Percentiles rank a stretch among this genome's conserved stretches.
phyloP scores from a whole-genome alignment of 2,113 vertebrate genomes.

The Pterocles orientalis region DNA sequence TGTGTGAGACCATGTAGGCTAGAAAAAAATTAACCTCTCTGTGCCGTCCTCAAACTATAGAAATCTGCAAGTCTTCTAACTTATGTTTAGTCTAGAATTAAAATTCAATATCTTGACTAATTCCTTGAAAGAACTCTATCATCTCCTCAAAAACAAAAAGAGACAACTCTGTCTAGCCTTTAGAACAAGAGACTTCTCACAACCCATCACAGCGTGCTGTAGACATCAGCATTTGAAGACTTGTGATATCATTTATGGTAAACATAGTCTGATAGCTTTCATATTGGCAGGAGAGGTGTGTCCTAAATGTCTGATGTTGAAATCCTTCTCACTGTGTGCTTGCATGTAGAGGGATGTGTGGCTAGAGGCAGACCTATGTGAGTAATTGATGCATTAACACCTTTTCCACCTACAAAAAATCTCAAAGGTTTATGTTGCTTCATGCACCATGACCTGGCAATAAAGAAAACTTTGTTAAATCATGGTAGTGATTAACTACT shows the following conservation, averaged over 20 bases:
- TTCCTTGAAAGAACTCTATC: not conserved
- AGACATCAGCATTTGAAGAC: not conserved
- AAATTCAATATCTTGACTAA: not conserved
- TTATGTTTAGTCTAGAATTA: not conserved
- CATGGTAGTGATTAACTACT: no score
- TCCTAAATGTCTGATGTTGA: not conserved
- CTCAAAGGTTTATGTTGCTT: not conserved
- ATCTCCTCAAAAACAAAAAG: not conserved
- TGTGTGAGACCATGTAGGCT: not conserved
- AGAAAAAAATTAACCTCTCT: not conserved
- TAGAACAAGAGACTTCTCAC: not conserved
- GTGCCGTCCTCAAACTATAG: not conserved
- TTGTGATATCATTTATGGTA: not conserved
- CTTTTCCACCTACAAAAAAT: not conserved
- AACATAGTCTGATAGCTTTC: not conserved
- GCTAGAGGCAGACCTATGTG: not conserved
- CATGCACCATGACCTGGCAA: not conserved
- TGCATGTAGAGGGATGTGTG: accelerated
- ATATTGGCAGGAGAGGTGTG: not conserved
- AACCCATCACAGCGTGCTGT: accelerated
- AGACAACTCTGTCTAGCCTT: not conserved
- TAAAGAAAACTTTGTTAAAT: not conserved
- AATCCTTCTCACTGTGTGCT: not conserved
- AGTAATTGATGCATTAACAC: not conserved
- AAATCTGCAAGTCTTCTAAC: not conserved